Evolutionary conservation across 2,113 vertebrate species (phyloP).

Genomic region (Chaetodon auriga): DNA sequence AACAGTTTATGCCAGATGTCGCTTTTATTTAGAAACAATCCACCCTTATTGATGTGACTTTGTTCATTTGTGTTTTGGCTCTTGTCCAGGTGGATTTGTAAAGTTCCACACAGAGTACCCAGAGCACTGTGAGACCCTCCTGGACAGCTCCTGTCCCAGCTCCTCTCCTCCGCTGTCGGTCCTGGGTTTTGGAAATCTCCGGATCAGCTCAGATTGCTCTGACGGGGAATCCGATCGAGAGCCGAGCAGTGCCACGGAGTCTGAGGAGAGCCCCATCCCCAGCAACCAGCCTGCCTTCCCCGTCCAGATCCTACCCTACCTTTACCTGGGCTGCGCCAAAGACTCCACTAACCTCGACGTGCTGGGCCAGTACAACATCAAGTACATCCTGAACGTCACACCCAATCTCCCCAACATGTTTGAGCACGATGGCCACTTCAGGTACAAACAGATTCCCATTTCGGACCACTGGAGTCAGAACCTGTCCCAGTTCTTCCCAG

Average conservation of each 20-base stretch:
- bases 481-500: slow-evolving; percentile 92
- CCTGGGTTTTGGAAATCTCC: slow-evolving; percentile 88
- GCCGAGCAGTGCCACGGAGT: slow-evolving; percentile 85
- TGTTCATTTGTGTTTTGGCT: slow-evolving; percentile 26
- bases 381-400: slow-evolving; percentile 92
- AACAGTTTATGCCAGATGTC: neutral
- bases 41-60: neutral
- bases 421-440: slow-evolving; percentile 89
- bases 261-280: slow-evolving; percentile 85
- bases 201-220: slow-evolving; percentile 87
- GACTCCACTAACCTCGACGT: slow-evolving; percentile 90
- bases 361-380: slow-evolving; percentile 88
- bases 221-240: slow-evolving; percentile 89
- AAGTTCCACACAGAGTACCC: slow-evolving; percentile 91
- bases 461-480: slow-evolving; percentile 95
- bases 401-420: slow-evolving; percentile 93
- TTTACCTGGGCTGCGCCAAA: slow-evolving; percentile 91
- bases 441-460: slow-evolving; percentile 94
- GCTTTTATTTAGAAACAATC: neutral
- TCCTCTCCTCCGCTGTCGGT: slow-evolving; percentile 84
- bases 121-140: slow-evolving; percentile 89
- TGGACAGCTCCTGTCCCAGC: slow-evolving; percentile 83
- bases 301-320: slow-evolving; percentile 91
- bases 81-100: slow-evolving; percentile 88
- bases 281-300: slow-evolving; percentile 88